phyloP scores from a whole-genome alignment of 2,888 invertebrate genomes.

The Aricia artaxerxes region DNA sequence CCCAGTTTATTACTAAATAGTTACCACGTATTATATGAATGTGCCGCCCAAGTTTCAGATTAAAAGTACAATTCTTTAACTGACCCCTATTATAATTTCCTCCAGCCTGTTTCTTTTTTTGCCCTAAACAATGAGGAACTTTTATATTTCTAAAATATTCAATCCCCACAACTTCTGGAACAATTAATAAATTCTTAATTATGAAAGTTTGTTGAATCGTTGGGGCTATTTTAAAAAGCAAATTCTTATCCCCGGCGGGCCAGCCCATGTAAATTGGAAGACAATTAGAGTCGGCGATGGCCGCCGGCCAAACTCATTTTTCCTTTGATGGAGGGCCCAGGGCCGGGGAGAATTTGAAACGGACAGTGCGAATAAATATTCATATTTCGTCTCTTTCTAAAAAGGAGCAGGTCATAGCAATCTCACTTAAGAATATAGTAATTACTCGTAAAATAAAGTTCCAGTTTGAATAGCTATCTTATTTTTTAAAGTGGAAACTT shows the following conservation, averaged over 20 bases:
- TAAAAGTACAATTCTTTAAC: too few species aligned
- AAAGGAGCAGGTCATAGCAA: too few species aligned
- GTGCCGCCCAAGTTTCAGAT: too few species aligned
- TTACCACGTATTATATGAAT: too few species aligned
- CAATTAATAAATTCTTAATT: constrained; percentile 15
- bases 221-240: constrained; percentile 15
- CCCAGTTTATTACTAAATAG: too few species aligned
- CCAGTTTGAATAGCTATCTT: too few species aligned
- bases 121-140: neutral
- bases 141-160: neutral
- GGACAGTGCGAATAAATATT: constrained; percentile 15
- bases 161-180: neutral
- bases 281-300: neutral
- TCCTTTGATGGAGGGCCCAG: neutral
- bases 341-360: neutral
- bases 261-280: constrained; percentile 27
- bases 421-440: neutral
- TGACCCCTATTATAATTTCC: too few species aligned
- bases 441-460: neutral
- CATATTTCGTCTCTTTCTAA: neutral
- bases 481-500: too few species aligned
- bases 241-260: constrained; percentile 11
- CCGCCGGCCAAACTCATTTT: constrained; percentile 12
- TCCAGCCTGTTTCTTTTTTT: neutral
- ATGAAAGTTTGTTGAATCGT: neutral